Evolutionary conservation across 2,888 invertebrate genomes (phyloP).

Genomic region (Limnephilus marmoratus): DNA sequence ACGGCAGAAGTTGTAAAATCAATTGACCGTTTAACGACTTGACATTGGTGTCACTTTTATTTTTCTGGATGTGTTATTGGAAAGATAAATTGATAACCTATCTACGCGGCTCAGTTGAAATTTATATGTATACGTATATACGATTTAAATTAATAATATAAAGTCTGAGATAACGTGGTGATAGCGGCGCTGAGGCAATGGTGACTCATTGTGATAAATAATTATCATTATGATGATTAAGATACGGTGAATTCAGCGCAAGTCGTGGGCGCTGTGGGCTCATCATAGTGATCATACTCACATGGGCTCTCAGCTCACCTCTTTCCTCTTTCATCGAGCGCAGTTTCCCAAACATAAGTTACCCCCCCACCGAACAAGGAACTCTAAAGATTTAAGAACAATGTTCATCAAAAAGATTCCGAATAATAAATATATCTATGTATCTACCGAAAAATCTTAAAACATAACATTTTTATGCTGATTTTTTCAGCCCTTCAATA

Average conservation of each 20-base stretch:
- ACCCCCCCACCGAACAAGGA: background rate
- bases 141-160: background rate
- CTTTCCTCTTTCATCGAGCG: background rate
- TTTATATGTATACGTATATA: background rate
- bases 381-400: background rate
- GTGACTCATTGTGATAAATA: background rate
- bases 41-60: background rate
- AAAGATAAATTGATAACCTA: background rate
- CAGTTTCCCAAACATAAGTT: background rate
- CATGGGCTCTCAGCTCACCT: background rate
- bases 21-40: background rate
- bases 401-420: too few species aligned
- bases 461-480: too few species aligned
- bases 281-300: background rate
- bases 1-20: background rate
- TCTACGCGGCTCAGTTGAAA: background rate
- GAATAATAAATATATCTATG: too few species aligned
- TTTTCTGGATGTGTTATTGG: background rate
- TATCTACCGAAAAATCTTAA: too few species aligned
- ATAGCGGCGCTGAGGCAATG: background rate
- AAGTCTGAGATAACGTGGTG: background rate
- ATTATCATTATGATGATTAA: background rate
- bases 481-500: background rate
- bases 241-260: background rate
- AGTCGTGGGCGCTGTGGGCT: background rate